Conservation (phyloP, 2,797 vertebrate species). For the Perodicticus potto region DNA sequence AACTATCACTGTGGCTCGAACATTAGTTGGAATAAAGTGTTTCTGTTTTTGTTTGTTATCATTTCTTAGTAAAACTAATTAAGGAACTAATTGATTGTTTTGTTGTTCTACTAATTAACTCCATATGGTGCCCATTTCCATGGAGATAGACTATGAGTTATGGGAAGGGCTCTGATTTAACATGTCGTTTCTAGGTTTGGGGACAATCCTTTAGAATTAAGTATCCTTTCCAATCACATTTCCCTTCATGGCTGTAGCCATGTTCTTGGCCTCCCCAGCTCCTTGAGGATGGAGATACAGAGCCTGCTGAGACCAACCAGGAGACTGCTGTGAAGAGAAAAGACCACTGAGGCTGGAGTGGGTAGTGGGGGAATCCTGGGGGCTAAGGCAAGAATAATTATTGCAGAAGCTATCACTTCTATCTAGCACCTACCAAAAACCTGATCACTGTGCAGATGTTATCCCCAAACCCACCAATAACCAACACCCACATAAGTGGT, state of each 20-base stretch:
- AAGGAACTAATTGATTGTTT: slow-evolving; percentile 92
- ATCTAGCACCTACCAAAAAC: background rate
- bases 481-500: background rate
- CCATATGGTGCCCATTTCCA: slow-evolving; percentile 91
- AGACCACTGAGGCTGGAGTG: background rate
- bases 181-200: slow-evolving; percentile 82
- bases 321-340: background rate
- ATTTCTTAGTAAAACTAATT: slow-evolving; percentile 91
- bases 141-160: slow-evolving; percentile 90
- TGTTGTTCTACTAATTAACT: slow-evolving; percentile 92
- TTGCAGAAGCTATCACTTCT: background rate
- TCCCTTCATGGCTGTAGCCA: slow-evolving; percentile 38
- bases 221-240: slow-evolving; percentile 76
- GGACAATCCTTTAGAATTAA: slow-evolving; percentile 85
- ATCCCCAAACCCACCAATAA: background rate
- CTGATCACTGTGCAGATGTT: fast-evolving
- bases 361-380: background rate
- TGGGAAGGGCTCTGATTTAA: slow-evolving; percentile 88
- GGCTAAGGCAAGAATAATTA: background rate
- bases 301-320: background rate
- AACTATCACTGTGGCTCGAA: slow-evolving; percentile 83
- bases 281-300: background rate
- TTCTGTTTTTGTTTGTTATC: slow-evolving; percentile 91
- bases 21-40: slow-evolving; percentile 90
- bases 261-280: background rate